Conservation (phyloP, 2,113 vertebrate species). For the Amblyopsis rosae region DNA sequence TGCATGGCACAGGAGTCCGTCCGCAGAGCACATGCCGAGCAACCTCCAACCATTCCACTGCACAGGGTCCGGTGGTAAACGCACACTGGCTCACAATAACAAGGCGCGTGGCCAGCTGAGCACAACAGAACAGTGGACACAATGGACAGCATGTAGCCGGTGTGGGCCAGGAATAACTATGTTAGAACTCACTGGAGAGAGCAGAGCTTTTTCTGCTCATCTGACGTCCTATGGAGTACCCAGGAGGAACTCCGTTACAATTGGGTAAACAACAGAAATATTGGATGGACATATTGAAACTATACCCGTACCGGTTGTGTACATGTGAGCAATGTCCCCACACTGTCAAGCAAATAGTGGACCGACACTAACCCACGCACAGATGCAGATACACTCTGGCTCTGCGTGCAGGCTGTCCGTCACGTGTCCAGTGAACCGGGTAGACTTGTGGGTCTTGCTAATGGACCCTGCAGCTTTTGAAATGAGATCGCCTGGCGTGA, state of each 20-base stretch:
- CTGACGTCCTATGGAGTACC: neutral
- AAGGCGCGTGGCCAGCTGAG: conserved; percentile 7
- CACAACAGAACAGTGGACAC: conserved; percentile 10
- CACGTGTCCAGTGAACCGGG: neutral
- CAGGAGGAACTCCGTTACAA: no score
- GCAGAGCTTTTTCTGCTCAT: conserved; percentile 6
- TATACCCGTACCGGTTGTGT: neutral
- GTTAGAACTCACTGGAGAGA: neutral
- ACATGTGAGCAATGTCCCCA: neutral
- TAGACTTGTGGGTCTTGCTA: conserved; percentile 23
- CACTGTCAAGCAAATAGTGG: neutral
- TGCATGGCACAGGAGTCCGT: neutral
- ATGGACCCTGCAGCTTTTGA: conserved; percentile 47
- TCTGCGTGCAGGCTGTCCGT: conserved; percentile 2
- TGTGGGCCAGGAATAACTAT: neutral
- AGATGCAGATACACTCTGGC: neutral
- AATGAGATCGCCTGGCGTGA: conserved; percentile 40
- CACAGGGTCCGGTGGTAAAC: neutral
- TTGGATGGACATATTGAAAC: conserved; percentile 13
- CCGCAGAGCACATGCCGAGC: neutral
- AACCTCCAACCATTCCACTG: neutral
- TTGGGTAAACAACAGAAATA: neutral
- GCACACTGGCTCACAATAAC: conserved; percentile 1
- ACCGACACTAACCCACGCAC: neutral
- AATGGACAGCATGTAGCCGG: neutral